Evolutionary conservation across 1,140 invertebrate species (phyloP).

Genomic region (Drosophila prosaltans): DNA sequence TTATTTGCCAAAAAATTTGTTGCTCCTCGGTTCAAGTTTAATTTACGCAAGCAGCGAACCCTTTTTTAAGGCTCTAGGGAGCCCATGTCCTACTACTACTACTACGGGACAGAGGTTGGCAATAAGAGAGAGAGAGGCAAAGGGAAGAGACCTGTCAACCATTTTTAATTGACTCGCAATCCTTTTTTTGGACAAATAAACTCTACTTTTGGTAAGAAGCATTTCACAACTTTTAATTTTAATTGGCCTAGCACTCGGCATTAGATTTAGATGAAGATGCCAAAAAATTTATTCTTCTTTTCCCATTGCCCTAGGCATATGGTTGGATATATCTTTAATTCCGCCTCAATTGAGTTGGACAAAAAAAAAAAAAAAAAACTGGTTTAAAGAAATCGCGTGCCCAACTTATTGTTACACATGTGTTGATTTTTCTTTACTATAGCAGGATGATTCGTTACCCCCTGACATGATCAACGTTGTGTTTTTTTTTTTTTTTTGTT

Average conservation of each 20-base stretch:
- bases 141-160: conserved; percentile 60
- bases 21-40: conserved; percentile 33
- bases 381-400: conserved; percentile 52
- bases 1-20: conserved; percentile 61
- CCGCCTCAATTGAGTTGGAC: conserved; percentile 73
- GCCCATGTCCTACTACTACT: neutral
- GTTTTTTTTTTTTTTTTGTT: conserved; percentile 11
- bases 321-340: conserved; percentile 66
- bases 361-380: conserved; percentile 68
- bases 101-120: no score
- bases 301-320: conserved; percentile 51
- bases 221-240: conserved; percentile 64
- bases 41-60: conserved; percentile 47
- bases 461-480: conserved; percentile 19
- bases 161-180: conserved; percentile 77
- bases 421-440: conserved; percentile 47
- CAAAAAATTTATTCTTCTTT: conserved; percentile 54
- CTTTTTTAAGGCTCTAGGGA: conserved; percentile 50
- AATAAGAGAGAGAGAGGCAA: neutral
- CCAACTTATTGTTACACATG: conserved; percentile 48
- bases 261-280: conserved; percentile 5
- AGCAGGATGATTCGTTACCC: conserved; percentile 40
- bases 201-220: conserved; percentile 54
- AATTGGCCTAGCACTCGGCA: conserved; percentile 55
- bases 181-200: conserved; percentile 26